These are phyloP conservation scores for Dendrocincla fuliginosa DNA, from an alignment of 2,797 vertebrate genomes.

Conservation along the genomic window DNA sequence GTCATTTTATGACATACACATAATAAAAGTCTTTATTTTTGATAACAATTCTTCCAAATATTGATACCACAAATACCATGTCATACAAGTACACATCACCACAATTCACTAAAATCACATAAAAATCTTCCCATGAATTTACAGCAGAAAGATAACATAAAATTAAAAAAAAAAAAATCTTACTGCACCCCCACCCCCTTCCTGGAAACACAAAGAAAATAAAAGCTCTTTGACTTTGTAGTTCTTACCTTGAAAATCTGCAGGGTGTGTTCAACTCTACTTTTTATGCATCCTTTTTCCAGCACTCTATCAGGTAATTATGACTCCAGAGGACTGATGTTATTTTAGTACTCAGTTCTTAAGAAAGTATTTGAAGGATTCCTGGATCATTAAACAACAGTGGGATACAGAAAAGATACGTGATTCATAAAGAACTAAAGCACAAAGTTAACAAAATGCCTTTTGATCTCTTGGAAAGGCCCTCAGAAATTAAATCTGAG, in stretches of 20 bases:
- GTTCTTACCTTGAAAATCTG: background rate
- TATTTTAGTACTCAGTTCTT: conserved; percentile 17
- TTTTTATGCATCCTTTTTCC: background rate
- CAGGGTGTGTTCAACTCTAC: background rate
- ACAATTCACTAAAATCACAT: background rate
- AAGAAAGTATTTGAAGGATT: background rate
- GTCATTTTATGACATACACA: background rate
- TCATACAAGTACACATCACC: background rate
- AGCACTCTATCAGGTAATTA: conserved; percentile 27
- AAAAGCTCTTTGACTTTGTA: background rate
- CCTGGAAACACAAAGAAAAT: background rate
- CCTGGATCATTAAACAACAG: background rate
- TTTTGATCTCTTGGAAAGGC: background rate
- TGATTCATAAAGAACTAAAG: background rate
- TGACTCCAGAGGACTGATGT: conserved; percentile 18
- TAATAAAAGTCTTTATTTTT: background rate
- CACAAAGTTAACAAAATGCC: background rate
- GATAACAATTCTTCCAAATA: background rate
- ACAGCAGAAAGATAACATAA: background rate
- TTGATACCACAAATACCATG: background rate
- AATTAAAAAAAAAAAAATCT: background rate
- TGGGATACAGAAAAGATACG: background rate
- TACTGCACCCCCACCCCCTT: accelerated
- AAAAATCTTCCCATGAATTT: background rate
- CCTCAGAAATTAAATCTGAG: background rate